A percentile compares a stretch with the other conserved stretches of the same genome.
These are phyloP conservation scores for Rhinoraja longicauda DNA, from an alignment of 2,797 vertebrate genomes.

Conservation along the genomic window DNA sequence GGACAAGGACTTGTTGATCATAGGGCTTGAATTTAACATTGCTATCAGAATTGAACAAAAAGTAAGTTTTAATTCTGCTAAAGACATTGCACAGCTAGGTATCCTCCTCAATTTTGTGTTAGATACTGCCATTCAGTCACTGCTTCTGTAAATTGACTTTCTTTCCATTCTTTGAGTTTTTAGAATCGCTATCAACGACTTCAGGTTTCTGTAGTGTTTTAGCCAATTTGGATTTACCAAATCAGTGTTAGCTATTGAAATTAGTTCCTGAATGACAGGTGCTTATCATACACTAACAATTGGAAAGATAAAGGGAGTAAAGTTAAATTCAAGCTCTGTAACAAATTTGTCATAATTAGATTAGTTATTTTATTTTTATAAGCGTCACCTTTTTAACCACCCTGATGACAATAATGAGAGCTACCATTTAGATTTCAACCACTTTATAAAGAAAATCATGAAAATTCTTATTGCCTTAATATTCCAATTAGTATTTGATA, in stretches of 20 bases:
- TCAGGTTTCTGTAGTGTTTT: neutral
- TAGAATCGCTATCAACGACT: neutral
- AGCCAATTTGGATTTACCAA: slow-evolving; percentile 4
- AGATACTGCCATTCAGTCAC: neutral
- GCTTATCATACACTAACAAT: neutral
- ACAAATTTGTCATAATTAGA: slow-evolving; percentile 41
- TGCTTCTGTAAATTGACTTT: neutral
- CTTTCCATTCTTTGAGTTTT: neutral
- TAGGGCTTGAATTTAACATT: slow-evolving; percentile 25
- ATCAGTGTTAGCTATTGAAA: neutral
- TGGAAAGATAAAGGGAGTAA: neutral
- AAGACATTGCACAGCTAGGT: neutral
- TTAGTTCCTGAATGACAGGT: neutral
- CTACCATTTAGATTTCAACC: slow-evolving; percentile 46
- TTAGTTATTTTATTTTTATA: slow-evolving; percentile 12
- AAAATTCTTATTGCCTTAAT: slow-evolving; percentile 11
- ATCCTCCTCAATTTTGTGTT: neutral
- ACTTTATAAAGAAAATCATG: neutral
- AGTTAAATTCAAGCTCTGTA: slow-evolving; percentile 33
- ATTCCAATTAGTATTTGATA: neutral
- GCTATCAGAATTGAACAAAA: neutral
- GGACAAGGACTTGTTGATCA: neutral
- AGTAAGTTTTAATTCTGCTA: neutral
- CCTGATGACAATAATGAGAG: slow-evolving; percentile 52
- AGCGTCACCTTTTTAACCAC: neutral